phyloP scores from a whole-genome alignment of 2,888 invertebrate genomes.

The Mythimna albipuncta region DNA sequence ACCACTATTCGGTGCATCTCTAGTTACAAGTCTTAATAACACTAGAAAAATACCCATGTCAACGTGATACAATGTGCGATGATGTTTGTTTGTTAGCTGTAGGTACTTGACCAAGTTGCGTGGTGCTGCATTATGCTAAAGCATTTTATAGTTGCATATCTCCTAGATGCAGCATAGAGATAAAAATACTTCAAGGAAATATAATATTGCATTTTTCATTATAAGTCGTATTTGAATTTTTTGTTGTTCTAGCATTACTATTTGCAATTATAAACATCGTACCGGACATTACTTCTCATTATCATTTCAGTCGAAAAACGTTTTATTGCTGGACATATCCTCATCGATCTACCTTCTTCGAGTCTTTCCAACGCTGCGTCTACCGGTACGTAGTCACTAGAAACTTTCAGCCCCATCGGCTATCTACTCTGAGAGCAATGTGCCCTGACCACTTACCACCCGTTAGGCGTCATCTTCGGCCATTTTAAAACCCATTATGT shows the following conservation, averaged over 20 bases:
- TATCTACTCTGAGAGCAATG: no score
- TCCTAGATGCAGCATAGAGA: conserved; percentile 36
- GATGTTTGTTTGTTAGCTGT: conserved; percentile 2
- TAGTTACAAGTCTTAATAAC: conserved; percentile 37
- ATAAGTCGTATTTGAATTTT: conserved; percentile 1
- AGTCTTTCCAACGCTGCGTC: no score
- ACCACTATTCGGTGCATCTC: no score
- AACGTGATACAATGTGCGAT: conserved; percentile 16
- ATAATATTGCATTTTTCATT: conserved; percentile 22
- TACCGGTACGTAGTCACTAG: no score
- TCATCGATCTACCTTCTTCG: no score
- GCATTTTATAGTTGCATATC: conserved; percentile 35
- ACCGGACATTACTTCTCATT: conserved; percentile 20
- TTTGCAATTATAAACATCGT: not conserved
- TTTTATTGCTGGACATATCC: no score
- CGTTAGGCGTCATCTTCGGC: conserved; percentile 4
- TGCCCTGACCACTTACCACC: no score
- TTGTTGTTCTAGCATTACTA: not conserved
- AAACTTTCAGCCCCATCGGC: no score
- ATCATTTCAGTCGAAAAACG: no score
- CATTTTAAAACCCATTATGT: conserved; percentile 33
- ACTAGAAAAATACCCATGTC: conserved; percentile 42
- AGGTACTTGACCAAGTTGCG: conserved; percentile 36
- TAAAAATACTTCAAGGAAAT: conserved; percentile 46
- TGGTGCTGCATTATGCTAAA: conserved; percentile 32